Percentiles rank a stretch among this genome's conserved stretches.
Conservation (phyloP, 2,888 invertebrate genomes). For the Drosophila kambysellisi region DNA sequence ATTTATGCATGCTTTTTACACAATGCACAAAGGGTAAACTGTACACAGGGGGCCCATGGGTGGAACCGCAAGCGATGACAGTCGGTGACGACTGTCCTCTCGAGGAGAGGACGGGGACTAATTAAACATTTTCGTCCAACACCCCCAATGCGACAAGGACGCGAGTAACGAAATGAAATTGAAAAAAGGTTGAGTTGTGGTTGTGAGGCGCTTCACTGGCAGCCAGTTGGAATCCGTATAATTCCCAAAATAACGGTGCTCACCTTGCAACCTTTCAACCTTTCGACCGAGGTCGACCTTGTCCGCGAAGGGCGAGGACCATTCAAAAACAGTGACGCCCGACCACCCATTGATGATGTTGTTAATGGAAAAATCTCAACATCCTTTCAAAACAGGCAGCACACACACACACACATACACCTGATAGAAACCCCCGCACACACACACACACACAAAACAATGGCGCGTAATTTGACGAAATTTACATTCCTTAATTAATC, state of each 20-base stretch:
- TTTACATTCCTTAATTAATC: conserved; percentile 84
- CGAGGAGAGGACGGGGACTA: conserved; percentile 44
- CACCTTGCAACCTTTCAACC: conserved; percentile 43
- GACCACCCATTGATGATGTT: conserved; percentile 73
- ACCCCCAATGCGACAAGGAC: conserved; percentile 34
- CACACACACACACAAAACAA: conserved; percentile 56
- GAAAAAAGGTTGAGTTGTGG: conserved; percentile 43
- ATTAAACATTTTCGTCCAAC: conserved; percentile 71
- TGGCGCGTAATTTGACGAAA: conserved; percentile 81
- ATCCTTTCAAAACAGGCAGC: conserved; percentile 58
- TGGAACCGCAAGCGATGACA: conserved; percentile 45
- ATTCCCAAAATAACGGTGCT: conserved; percentile 43
- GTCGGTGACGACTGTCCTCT: conserved; percentile 1
- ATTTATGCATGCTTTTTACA: conserved; percentile 76
- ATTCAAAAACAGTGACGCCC: conserved; percentile 43
- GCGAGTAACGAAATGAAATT: conserved; percentile 44
- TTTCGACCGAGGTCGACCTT: conserved; percentile 52
- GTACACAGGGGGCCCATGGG: conserved; percentile 39
- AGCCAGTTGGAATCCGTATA: conserved; percentile 39
- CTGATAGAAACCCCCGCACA: background rate
- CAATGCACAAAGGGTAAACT: conserved; percentile 72
- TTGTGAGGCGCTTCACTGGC: background rate
- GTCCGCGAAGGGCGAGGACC: conserved; percentile 41
- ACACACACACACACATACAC: conserved; percentile 2
- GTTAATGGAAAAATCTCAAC: conserved; percentile 82